phyloP scores from a whole-genome alignment of 2,113 vertebrate genomes.

The Grammomys dolichurus region DNA sequence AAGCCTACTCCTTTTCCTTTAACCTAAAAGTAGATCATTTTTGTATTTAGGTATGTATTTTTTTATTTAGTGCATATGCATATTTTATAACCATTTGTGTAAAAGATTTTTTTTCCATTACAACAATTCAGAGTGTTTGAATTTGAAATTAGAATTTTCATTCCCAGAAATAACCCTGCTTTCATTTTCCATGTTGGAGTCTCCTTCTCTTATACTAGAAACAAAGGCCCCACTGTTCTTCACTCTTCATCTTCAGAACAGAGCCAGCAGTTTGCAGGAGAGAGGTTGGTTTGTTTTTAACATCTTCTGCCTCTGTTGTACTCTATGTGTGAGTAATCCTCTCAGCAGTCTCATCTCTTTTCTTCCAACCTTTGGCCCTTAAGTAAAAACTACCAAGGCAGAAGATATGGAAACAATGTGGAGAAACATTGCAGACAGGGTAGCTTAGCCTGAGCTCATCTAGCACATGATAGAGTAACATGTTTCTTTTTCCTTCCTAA shows the following conservation, averaged over 20 bases:
- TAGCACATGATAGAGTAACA: neutral
- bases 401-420: neutral
- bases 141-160: conserved; percentile 46
- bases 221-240: neutral
- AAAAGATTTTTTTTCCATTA: neutral
- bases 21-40: neutral
- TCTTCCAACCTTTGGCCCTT: neutral
- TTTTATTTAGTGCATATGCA: neutral
- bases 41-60: neutral
- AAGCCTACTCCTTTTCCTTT: neutral
- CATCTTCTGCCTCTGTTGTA: neutral
- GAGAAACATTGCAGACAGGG: too few relatives aligned
- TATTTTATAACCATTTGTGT: neutral
- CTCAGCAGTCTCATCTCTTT: neutral
- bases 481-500: neutral
- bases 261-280: neutral
- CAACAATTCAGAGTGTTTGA: neutral
- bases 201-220: neutral
- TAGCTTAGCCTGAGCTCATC: neutral
- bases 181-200: conserved; percentile 7
- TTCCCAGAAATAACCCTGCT: neutral
- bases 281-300: neutral
- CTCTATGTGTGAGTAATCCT: neutral
- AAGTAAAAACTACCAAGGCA: neutral
- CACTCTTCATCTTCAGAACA: neutral